Base-by-base conservation (phyloP, 2,113 vertebrate genomes). In the Myiagra hebetior region DNA sequence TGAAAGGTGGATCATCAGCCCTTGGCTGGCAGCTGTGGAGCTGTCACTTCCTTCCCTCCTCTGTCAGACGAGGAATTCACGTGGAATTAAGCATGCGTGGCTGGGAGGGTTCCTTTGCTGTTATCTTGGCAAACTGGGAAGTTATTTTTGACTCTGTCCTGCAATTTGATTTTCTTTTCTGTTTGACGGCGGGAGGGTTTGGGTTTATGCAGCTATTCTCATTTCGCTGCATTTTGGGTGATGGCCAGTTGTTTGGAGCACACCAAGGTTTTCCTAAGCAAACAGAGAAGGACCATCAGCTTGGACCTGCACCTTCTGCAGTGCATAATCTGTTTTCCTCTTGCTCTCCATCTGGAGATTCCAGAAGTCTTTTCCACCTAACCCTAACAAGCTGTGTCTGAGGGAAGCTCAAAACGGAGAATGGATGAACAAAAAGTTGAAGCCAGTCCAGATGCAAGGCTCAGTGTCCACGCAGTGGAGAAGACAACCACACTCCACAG, bases 81-180 rank as follows among this genome's bases (percentile, higher is more conserved):
- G 47, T 30, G 30, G 44, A 75, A 59, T 14, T 15, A 33, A 84
- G 56, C 22, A 6, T 0, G 0, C 1, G 11, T 5, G 10, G 57
- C 84, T 41, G 69, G 35, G 78, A 87, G 57, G 74, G 27, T 55
- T 50, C 19, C 20, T 85, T 22, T 59, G 27, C 67, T 70, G 27
- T 50, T 55, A 5, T 7, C 46, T 52, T 50, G 50, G 50, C 5
- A 11, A 80, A 15, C 12, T 52, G 19, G 11, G 28, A 88, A 68
- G 31, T 37, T 92, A 47, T 35, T 88, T 95, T 84, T 70, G 11
- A 73, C 30, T 76, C 65, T 59, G 41, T 33, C 63, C 50, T 81
- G 35, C 21, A 72, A 22, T 67, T 72, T 76, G 31, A 27, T 56
- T 83, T 68, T 44, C 52, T 49, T 87, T 64, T 41, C 19, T 44